Conservation (phyloP, 2,888 invertebrate genomes). For the Ochropleura plecta region DNA sequence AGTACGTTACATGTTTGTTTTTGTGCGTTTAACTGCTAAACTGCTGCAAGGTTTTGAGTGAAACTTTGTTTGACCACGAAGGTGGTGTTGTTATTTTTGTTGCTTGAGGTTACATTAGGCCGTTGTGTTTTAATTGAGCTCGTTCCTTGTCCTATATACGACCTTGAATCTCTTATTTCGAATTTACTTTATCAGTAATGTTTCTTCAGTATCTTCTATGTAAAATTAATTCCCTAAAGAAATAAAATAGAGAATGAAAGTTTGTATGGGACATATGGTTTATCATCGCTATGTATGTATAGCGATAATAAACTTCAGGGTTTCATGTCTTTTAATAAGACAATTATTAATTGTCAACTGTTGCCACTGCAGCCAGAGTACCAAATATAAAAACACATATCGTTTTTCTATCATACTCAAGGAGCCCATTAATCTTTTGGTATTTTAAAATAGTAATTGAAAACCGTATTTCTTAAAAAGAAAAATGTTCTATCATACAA, state of each 20-base stretch:
- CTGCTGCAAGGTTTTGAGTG: constrained; percentile 54
- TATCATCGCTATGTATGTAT: not conserved
- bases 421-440: not conserved
- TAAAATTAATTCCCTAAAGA: not conserved
- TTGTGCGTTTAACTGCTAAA: constrained; percentile 42
- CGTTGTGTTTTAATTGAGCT: not conserved
- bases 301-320: not conserved
- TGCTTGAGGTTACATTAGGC: not conserved
- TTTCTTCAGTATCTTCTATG: not conserved
- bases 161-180: not conserved
- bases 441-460: not conserved
- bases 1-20: constrained; percentile 60
- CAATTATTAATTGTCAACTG: not conserved
- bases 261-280: not conserved
- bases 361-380: not conserved
- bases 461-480: not conserved
- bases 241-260: not conserved
- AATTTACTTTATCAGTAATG: not conserved
- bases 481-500: not conserved
- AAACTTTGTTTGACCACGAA: constrained; percentile 38
- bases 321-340: not conserved
- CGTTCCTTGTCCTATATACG: too few species aligned
- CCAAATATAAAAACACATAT: not conserved
- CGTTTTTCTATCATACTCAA: not conserved
- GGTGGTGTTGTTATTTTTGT: constrained; percentile 14